Base-by-base conservation (phyloP, 2,888 invertebrate genomes). In the Bimastos eiseni region DNA sequence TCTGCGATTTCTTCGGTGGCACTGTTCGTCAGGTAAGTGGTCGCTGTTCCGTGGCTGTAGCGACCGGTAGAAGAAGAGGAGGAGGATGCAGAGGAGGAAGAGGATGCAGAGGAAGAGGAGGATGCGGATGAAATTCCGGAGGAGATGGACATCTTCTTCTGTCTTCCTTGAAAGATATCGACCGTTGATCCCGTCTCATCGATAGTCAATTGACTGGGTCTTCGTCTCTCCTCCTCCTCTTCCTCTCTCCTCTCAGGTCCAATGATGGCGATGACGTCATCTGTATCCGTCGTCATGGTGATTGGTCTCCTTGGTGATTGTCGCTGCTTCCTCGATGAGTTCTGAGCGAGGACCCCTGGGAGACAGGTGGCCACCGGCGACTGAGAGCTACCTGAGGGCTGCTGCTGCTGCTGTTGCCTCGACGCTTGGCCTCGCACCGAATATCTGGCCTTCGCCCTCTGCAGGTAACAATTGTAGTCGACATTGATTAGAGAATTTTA, bases 261-360 rank as follows among this genome's bases (percentile, higher is more conserved):
- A 30, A n/a, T n/a, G n/a, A 70, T 70, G 70, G n/a, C n/a, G 70
- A 70, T 70, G 70, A 70, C 70, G 70, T 70, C 70, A 70, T n/a
- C 30, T 30, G 30, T 8, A 70, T 70, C 70, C 70, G 70, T 70
- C 70, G n/a, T 70, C 70, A n/a, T 11, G 30, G 70, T 70, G 70
- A n/a, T 0, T 70, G 70, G 70, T n/a, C 70, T n/a, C 70, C n/a
- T 70, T 70, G 70, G n/a, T 70, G 70, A 11, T 3, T 70, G 70
- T 13, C 70, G 70, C 70, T 8, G 70, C 70, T n/a, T 11, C 70
- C 70, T 30, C 1, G 70, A 70, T n/a, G 30, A n/a, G n/a, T 5
- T 70, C 70, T 70, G 70, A 21, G 49, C 21, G 8, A 41, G 6
- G 21, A 24, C 13, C 49, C 1, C 21, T 3, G 49, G 49, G 24